Evolutionary conservation across 2,888 invertebrate species (phyloP).

Genomic region (Eurytoma californica): DNA sequence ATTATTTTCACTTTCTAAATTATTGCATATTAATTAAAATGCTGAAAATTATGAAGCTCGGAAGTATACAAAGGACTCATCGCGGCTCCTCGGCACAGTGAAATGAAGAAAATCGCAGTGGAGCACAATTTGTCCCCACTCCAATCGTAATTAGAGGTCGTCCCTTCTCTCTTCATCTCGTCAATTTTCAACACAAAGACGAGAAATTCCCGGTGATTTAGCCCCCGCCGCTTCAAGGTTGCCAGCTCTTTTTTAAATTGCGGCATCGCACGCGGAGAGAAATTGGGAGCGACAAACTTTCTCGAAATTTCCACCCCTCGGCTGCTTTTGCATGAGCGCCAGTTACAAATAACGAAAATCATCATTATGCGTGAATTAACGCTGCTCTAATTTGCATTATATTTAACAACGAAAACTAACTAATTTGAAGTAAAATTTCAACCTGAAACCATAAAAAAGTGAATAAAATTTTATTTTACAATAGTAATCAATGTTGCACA

Average conservation of each 20-base stretch:
- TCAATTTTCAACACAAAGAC: slow-evolving; percentile 31
- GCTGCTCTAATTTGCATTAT: no score
- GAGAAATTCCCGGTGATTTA: slow-evolving; percentile 27
- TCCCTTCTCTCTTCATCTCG: slow-evolving; percentile 6
- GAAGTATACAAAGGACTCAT: no score
- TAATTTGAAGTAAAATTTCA: no score
- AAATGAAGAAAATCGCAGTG: slow-evolving; percentile 12
- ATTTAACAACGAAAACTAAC: no score
- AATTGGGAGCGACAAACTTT: neutral
- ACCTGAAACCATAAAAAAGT: neutral
- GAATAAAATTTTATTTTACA: neutral
- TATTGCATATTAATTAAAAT: no score
- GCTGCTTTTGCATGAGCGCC: neutral
- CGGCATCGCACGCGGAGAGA: neutral
- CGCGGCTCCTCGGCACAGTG: no score
- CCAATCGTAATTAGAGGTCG: slow-evolving; percentile 34
- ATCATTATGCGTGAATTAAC: no score
- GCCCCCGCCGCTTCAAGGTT: slow-evolving; percentile 4
- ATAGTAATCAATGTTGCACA: no score
- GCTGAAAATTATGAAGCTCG: no score
- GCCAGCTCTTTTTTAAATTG: slow-evolving; percentile 8
- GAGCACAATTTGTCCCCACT: neutral
- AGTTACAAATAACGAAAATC: neutral
- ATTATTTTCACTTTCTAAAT: no score
- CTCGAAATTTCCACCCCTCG: neutral